Conservation (phyloP, 2,888 invertebrate genomes). For the Himalopsyche tibetana region DNA sequence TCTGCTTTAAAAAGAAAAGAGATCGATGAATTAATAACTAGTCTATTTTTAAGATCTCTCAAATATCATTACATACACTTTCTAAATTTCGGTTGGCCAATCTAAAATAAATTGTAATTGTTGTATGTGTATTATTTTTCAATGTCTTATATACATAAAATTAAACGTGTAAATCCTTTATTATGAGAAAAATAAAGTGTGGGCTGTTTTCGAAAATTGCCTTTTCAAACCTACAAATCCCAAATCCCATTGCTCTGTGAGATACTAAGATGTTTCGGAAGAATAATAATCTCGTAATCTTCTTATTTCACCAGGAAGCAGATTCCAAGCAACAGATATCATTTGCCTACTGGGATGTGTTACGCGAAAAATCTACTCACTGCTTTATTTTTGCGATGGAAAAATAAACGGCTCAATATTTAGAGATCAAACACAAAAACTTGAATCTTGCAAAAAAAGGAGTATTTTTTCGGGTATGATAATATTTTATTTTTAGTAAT, state of each 20-base stretch:
- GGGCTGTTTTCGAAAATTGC: slow-evolving; percentile 44
- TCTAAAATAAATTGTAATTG: no score
- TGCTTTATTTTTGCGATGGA: not conserved
- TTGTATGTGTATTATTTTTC: no score
- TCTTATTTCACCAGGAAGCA: slow-evolving; percentile 63
- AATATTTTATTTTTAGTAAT: no score
- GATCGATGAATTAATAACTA: no score
- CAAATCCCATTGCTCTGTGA: slow-evolving; percentile 49
- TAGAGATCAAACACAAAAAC: not conserved
- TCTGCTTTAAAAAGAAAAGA: no score
- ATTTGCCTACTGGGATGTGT: slow-evolving; percentile 63
- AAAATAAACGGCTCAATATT: not conserved
- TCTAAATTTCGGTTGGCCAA: no score
- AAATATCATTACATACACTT: no score
- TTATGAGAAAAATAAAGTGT: not conserved
- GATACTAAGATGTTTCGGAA: slow-evolving; percentile 45
- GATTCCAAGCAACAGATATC: slow-evolving; percentile 60
- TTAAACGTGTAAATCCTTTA: not conserved
- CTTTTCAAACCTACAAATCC: slow-evolving; percentile 58
- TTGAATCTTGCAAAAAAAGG: no score
- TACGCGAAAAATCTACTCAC: slow-evolving; percentile 45
- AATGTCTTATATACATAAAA: no score
- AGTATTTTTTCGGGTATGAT: no score
- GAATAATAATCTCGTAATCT: slow-evolving; percentile 65
- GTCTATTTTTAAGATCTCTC: no score